Base-by-base conservation (phyloP, 2,113 vertebrate genomes). In the Gymnocephalus cernua region DNA sequence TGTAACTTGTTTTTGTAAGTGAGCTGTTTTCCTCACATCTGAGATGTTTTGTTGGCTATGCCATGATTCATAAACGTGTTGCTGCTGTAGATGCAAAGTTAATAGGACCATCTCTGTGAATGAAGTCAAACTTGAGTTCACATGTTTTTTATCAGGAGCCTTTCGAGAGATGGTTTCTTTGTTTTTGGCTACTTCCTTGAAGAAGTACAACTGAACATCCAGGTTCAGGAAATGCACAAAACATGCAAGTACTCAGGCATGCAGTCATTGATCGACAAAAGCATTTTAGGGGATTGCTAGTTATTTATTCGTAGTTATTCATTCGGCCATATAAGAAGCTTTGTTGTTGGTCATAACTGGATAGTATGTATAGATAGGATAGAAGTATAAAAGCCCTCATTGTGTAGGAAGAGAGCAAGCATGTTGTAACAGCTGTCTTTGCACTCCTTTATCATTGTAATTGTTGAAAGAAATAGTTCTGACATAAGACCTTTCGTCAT, bases 351-450 rank as follows among this genome's bases (percentile, higher is more conserved):
- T 16, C 16, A 27, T 44, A 57, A 32, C 27, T 19, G 16, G 13
- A 32, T 45, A 58, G 38, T 41, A 41, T 41, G 10, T 11, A 41
- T 41, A 41, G 38, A 41, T 7, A 0, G 2, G 23, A 8, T 73
- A 18, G 1, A 77, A 38, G 6, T 19, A 1, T 41, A 10, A 9
- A 27, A 53, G 4, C 18, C 4, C 7, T 1, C 3, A 44, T 8
- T 47, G 23, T 86, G 16, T 25, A 53, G n/a, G 48, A 47, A 75
- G 74, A 25, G 18, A 23, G 41, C 0, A 13, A 32, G 45, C 11
- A 29, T 53, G 18, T 61, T 57, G 8, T 51, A 75, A 23, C 69
- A 83, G 83, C 75, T 81, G 77, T 16, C 23, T 61, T 13, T 56
- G 16, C 23, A 54, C 29, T 45, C 15, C 13, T 56, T 45, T 18